These are phyloP conservation scores for Sinohyriopsis cumingii DNA, from an alignment of 2,888 invertebrate species.

Conservation along the genomic window DNA sequence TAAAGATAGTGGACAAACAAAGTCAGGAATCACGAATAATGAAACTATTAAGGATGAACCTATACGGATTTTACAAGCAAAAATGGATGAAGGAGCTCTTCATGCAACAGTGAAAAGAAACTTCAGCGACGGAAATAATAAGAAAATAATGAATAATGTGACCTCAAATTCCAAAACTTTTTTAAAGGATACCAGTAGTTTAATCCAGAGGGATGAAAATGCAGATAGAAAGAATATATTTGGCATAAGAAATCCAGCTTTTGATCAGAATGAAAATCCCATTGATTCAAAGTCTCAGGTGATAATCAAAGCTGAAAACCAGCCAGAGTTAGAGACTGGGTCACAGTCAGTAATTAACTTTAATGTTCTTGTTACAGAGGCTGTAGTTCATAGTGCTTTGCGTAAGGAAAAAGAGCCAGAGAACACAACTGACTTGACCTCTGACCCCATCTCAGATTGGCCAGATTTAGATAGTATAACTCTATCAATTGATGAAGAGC, in stretches of 20 bases:
- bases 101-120: background rate
- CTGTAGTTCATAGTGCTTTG: background rate
- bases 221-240: too few relatives aligned
- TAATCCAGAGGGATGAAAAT: too few relatives aligned
- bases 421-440: background rate
- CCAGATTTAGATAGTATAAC: constrained; percentile 32
- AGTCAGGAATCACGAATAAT: background rate
- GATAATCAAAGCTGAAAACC: background rate
- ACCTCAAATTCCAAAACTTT: too few relatives aligned
- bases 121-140: too few relatives aligned
- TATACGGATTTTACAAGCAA: background rate
- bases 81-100: background rate
- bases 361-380: background rate
- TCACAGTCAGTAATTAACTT: background rate
- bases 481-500: constrained; percentile 6
- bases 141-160: too few relatives aligned
- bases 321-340: background rate
- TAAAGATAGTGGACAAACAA: background rate
- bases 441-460: constrained; percentile 21
- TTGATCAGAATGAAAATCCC: too few relatives aligned
- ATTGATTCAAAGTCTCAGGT: too few relatives aligned
- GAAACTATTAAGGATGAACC: background rate
- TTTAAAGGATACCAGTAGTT: too few relatives aligned
- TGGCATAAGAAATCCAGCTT: too few relatives aligned
- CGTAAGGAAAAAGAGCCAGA: background rate